Evolutionary conservation across 2,113 vertebrate genomes (phyloP).

Genomic region (Cricetomys ansorgei): DNA sequence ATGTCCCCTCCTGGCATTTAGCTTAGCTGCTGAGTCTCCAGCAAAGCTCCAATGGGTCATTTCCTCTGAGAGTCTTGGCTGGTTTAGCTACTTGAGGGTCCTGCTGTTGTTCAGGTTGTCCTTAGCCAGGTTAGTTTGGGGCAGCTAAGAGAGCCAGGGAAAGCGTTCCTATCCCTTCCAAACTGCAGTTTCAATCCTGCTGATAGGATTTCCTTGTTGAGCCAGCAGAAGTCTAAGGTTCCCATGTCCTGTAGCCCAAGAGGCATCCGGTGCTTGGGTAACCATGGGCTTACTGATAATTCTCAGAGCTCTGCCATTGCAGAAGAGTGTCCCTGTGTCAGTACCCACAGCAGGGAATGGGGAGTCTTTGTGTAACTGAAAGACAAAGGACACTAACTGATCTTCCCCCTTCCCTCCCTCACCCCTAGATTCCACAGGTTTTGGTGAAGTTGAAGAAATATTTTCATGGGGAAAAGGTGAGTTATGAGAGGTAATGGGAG

Average conservation of each 20-base stretch:
- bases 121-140: not conserved
- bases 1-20: not conserved
- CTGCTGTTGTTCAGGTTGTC: not conserved
- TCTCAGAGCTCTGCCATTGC: not conserved
- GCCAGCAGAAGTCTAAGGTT: not conserved
- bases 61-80: not conserved
- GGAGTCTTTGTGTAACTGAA: not conserved
- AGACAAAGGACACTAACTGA: not conserved
- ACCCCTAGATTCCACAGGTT: constrained; percentile 95
- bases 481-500: not conserved
- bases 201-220: not conserved
- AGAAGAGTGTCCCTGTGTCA: not conserved
- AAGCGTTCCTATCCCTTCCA: not conserved
- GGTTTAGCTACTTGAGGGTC: not conserved
- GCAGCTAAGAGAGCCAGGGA: not conserved
- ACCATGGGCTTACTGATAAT: not conserved
- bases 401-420: not conserved
- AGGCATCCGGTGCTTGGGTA: not conserved
- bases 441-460: constrained; percentile 97
- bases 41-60: not conserved
- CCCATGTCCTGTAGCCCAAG: not conserved
- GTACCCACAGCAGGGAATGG: not conserved
- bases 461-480: constrained; percentile 94
- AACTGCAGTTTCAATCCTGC: not conserved
- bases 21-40: not conserved